Conservation (phyloP, 2,797 vertebrate species). For the Toxotes lorentzi region DNA sequence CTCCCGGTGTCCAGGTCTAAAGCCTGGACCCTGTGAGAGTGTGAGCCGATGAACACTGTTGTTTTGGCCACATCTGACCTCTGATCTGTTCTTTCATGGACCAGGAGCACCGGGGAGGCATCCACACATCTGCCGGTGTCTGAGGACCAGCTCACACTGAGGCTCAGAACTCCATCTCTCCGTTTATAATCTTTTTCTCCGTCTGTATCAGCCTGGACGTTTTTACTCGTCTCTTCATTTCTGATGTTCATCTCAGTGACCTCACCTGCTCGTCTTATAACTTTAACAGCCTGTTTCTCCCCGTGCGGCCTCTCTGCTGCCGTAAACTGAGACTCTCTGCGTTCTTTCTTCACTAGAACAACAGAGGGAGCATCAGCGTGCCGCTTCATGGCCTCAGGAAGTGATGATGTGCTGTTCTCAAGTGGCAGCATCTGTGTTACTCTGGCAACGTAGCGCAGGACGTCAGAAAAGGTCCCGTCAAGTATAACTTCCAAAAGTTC, state of each 20-base stretch:
- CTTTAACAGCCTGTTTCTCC: conserved; percentile 41
- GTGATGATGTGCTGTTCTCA: conserved; percentile 39
- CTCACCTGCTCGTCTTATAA: conserved; percentile 76
- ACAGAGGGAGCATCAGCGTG: not conserved
- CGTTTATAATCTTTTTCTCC: not conserved
- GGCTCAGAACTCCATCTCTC: conserved; percentile 41
- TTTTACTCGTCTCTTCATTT: not conserved
- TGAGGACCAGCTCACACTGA: conserved; percentile 89
- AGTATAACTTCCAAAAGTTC: conserved; percentile 92
- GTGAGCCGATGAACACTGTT: conserved; percentile 91
- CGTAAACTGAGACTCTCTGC: not conserved
- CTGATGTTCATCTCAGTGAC: conserved; percentile 46
- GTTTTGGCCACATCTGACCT: conserved; percentile 30
- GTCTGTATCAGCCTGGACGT: not conserved
- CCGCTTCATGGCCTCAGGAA: conserved; percentile 42
- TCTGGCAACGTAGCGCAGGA: conserved; percentile 83
- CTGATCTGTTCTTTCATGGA: conserved; percentile 42
- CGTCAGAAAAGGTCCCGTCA: conserved; percentile 84
- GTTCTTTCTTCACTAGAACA: conserved; percentile 60
- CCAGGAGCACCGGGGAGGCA: conserved; percentile 91
- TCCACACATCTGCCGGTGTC: conserved; percentile 95
- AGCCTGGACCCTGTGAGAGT: conserved; percentile 92
- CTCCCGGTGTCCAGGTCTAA: conserved; percentile 87
- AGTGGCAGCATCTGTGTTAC: conserved; percentile 30
- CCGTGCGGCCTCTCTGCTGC: conserved; percentile 1